Base-by-base conservation (phyloP, 2,888 invertebrate species). In the Trachelus iudaicus region DNA sequence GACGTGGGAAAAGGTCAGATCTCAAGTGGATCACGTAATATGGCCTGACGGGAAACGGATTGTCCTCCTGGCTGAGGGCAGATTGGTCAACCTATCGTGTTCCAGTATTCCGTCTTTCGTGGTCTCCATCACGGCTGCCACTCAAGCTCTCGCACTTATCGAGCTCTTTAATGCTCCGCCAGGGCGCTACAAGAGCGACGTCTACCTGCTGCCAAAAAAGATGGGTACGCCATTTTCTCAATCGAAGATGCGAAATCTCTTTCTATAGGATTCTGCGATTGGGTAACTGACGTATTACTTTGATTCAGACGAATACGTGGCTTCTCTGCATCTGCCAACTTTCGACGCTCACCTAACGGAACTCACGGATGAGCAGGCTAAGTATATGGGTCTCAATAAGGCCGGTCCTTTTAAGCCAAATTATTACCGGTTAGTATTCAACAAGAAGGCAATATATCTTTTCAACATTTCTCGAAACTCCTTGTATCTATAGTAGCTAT, bases 381-480 rank as follows among this genome's bases (percentile, higher is more conserved):
- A 98, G 92, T 99, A 99, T 91, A 95, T 99, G 93, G 99, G 99
- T 81, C 95, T 99, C 56, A 98, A 98, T 91, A 99, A 99, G 93
- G 97, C 98, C 76, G 99, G 99, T 75, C 99, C 99, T 73, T 99
- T 99, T 93, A 99, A 99, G 93, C 99, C 99, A 82, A 99, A 98
- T 92, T 98, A 99, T 92, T 99, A 99, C 93, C 96, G 99, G 95
- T 99, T 92, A 86, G 81, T 85, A 23, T 30, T 15, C 40, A 40
- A 40, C 40, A 15, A 40, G 15, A 6, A 15, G 15, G 40, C 15
- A 40, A 40, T 15, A 15, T 40, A 15, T 40, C 40, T 40, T 40
- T 15, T 40, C 15, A 15, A 40, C 4, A 15, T 40, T 15, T 40
- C 6, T 40, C 40, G 15, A 15, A 15, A 40, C 15, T 40, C 15